These are phyloP conservation scores for Drosophila seclusa DNA, from an alignment of 2,888 invertebrate genomes.

Conservation along the genomic window DNA sequence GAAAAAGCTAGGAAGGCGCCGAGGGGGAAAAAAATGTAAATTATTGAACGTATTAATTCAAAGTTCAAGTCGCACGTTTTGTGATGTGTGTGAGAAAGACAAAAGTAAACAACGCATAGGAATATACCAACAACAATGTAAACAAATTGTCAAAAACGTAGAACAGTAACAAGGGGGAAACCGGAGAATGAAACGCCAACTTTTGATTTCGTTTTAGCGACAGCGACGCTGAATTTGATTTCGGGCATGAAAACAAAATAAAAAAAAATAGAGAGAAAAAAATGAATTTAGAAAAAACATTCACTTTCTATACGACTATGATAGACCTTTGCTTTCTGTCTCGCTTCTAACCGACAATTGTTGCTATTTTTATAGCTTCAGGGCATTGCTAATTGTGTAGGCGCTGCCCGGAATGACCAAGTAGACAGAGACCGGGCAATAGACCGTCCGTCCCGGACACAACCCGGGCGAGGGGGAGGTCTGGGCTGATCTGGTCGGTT, in stretches of 20 bases:
- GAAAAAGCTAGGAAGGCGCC: conserved; percentile 14
- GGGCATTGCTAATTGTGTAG: conserved; percentile 75
- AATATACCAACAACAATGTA: conserved; percentile 30
- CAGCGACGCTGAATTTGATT: conserved; percentile 49
- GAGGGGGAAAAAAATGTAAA: conserved; percentile 61
- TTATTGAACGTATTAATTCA: conserved; percentile 79
- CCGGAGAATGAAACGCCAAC: conserved; percentile 34
- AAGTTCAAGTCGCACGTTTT: conserved; percentile 79
- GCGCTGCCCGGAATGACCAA: conserved; percentile 71
- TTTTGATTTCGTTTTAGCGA: conserved; percentile 62
- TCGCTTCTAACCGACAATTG: conserved; percentile 40
- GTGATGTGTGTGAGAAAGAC: conserved; percentile 64
- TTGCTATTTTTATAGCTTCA: conserved; percentile 56
- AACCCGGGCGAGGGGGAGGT: neutral
- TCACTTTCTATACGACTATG: conserved; percentile 60
- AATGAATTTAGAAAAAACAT: conserved; percentile 30
- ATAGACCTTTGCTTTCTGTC: conserved; percentile 37
- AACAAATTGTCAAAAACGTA: conserved; percentile 49
- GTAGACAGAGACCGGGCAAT: conserved; percentile 28
- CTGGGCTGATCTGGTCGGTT: conserved; percentile 45
- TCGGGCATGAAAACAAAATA: conserved; percentile 20
- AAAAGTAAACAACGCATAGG: conserved; percentile 51
- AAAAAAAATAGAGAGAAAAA: neutral
- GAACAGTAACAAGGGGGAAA: conserved; percentile 10
- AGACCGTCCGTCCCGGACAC: conserved; percentile 1